A percentile compares a stretch with the other conserved stretches of the same genome.
Evolutionary conservation across 2,888 invertebrate genomes (phyloP).

Genomic region (Drosophila differens): DNA sequence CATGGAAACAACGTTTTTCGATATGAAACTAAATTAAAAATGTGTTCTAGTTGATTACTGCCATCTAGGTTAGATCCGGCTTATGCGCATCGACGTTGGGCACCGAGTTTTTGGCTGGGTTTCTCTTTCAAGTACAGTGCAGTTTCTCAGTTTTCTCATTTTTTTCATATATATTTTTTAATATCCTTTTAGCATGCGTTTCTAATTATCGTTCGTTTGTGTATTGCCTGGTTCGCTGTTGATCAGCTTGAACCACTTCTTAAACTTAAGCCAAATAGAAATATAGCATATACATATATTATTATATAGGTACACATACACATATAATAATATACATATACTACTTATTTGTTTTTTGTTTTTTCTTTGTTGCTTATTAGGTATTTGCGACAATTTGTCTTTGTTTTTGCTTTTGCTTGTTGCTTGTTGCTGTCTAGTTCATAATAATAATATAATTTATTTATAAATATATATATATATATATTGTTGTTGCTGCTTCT

Average conservation of each 20-base stretch:
- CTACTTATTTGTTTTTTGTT: slow-evolving; percentile 24
- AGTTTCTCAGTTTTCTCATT: not conserved
- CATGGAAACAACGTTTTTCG: slow-evolving; percentile 61
- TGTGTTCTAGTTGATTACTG: not conserved
- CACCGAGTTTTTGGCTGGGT: slow-evolving; percentile 10
- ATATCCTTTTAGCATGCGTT: slow-evolving; percentile 1
- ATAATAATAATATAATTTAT: slow-evolving; percentile 59
- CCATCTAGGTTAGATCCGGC: slow-evolving; percentile 28
- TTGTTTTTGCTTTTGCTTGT: slow-evolving; percentile 48
- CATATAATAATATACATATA: slow-evolving; percentile 39
- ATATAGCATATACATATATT: slow-evolving; percentile 5
- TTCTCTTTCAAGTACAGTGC: slow-evolving; percentile 5
- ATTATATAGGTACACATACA: slow-evolving; percentile 24
- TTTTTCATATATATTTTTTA: too few species aligned
- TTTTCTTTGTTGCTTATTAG: slow-evolving; percentile 51
- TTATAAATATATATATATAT: slow-evolving; percentile 60
- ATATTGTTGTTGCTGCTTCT: slow-evolving; percentile 47
- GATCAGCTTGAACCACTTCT: slow-evolving; percentile 44
- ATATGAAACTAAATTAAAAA: slow-evolving; percentile 74
- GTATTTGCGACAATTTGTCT: slow-evolving; percentile 67
- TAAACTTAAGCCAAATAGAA: slow-evolving; percentile 28
- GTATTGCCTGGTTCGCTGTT: not conserved
- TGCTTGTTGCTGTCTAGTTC: slow-evolving; percentile 16
- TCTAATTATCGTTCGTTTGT: slow-evolving; percentile 8
- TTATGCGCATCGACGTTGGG: slow-evolving; percentile 42